Percentiles rank a stretch among this genome's conserved stretches.
Conservation (phyloP, 2,113 vertebrate genomes). For the Gobiocypris rarus region DNA sequence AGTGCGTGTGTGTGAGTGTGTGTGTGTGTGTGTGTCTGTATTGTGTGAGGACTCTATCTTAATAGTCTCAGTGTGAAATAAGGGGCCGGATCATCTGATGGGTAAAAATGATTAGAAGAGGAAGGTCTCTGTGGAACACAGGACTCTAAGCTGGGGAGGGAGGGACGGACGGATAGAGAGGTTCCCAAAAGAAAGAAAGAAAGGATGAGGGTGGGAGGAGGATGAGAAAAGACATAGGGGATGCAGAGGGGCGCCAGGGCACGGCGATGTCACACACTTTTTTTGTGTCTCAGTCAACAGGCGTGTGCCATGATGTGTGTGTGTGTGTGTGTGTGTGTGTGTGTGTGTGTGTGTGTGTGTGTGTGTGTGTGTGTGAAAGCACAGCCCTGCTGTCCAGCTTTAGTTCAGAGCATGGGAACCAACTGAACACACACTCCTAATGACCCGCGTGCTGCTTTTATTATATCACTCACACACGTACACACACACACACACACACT, state of each 20-base stretch:
- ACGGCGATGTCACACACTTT: constrained; percentile 71
- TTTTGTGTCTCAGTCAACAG: constrained; percentile 81
- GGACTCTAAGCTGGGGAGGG: constrained; percentile 14
- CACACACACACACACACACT: constrained; percentile 39
- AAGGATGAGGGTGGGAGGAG: constrained; percentile 24
- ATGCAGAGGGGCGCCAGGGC: constrained; percentile 58
- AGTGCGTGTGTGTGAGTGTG: constrained; percentile 20
- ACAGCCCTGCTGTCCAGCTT: constrained; percentile 73
- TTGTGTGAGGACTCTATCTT: constrained; percentile 51
- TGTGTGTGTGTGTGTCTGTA: constrained; percentile 12
- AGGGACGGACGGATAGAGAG: constrained; percentile 37
- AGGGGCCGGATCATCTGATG: constrained; percentile 72
- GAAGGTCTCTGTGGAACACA: constrained; percentile 32
- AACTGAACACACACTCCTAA: constrained; percentile 59
- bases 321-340: constrained; percentile 31
- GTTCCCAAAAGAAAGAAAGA: constrained; percentile 19
- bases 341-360: too few species aligned
- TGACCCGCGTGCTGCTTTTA: constrained; percentile 77
- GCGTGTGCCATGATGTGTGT: constrained; percentile 74
- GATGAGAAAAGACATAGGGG: constrained; percentile 58
- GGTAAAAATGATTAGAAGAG: constrained; percentile 71
- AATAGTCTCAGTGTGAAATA: constrained; percentile 52
- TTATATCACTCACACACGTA: constrained; percentile 72
- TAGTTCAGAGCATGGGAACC: constrained; percentile 54
- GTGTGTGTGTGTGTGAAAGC: constrained; percentile 37